Evolutionary conservation across 2,113 vertebrate species (phyloP).

Genomic region (Prochilodus magdalenae): DNA sequence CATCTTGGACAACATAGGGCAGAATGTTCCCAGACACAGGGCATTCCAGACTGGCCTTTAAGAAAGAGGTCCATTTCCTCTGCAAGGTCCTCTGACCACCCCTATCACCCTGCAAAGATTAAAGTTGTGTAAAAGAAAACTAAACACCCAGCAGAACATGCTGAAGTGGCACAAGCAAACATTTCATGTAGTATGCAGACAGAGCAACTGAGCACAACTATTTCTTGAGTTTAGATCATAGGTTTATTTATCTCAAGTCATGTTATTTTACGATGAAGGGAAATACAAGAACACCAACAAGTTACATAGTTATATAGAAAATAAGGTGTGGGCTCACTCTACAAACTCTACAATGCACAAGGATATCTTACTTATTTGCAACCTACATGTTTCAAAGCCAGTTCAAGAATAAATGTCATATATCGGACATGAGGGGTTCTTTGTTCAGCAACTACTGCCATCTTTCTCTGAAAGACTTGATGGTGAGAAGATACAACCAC

Average conservation of each 20-base stretch:
- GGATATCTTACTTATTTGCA: too few relatives aligned
- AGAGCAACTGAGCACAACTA: too few relatives aligned
- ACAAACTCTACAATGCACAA: too few relatives aligned
- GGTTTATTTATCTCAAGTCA: too few relatives aligned
- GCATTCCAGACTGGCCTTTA: slow-evolving; percentile 80
- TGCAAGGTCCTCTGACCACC: slow-evolving; percentile 79
- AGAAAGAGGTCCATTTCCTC: slow-evolving; percentile 79
- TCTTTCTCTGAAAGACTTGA: too few relatives aligned
- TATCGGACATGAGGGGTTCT: too few relatives aligned
- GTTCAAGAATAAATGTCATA: too few relatives aligned
- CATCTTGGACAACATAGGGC: slow-evolving; percentile 78
- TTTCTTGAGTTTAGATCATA: too few relatives aligned
- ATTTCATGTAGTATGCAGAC: not conserved
- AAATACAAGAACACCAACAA: not conserved
- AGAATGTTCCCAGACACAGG: slow-evolving; percentile 74
- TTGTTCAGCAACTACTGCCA: too few relatives aligned
- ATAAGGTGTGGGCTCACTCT: not conserved
- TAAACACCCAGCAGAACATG: not conserved
- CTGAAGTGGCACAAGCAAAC: too few relatives aligned
- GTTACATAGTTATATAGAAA: not conserved
- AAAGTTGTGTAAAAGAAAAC: not conserved
- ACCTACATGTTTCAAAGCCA: too few relatives aligned
- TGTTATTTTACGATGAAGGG: not conserved
- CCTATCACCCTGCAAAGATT: slow-evolving; percentile 72
- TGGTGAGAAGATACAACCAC: too few relatives aligned